Percentiles rank a stretch among this genome's conserved stretches.
phyloP scores from a whole-genome alignment of 2,797 vertebrate genomes.

The Dipus sagitta region DNA sequence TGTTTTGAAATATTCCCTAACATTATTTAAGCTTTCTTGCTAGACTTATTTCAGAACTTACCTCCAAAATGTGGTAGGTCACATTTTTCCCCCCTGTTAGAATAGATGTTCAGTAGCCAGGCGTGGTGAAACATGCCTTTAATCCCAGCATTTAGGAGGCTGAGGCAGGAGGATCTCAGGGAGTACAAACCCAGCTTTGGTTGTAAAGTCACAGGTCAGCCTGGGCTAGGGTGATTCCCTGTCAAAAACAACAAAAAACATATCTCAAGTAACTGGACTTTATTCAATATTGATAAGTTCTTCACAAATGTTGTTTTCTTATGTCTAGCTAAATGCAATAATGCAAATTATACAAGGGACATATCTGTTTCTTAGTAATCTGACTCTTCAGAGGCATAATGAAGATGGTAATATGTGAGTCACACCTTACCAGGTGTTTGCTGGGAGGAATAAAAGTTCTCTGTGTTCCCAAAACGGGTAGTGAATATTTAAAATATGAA shows the following conservation, averaged over 20 bases:
- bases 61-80: not conserved
- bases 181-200: no score
- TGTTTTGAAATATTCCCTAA: not conserved
- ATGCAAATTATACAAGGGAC: not conserved
- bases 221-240: no score
- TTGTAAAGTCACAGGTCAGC: no score
- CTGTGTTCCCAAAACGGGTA: slow-evolving; percentile 20
- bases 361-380: slow-evolving; percentile 26
- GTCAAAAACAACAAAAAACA: no score
- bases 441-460: slow-evolving; percentile 13
- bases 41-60: slow-evolving; percentile 26
- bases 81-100: not conserved
- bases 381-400: slow-evolving; percentile 36
- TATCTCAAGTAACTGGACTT: not conserved
- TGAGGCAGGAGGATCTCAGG: no score
- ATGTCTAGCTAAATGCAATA: slow-evolving; percentile 31
- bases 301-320: slow-evolving; percentile 57
- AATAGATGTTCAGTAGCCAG: not conserved
- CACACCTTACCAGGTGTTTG: slow-evolving; percentile 58
- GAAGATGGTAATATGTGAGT: slow-evolving; percentile 31
- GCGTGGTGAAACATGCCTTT: no score
- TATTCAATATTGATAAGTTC: slow-evolving; percentile 33
- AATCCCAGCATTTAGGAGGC: no score
- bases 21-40: slow-evolving; percentile 6
- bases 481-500: slow-evolving; percentile 54